Base-by-base conservation (phyloP, 1,140 invertebrate species). In the Drosophila erecta region DNA sequence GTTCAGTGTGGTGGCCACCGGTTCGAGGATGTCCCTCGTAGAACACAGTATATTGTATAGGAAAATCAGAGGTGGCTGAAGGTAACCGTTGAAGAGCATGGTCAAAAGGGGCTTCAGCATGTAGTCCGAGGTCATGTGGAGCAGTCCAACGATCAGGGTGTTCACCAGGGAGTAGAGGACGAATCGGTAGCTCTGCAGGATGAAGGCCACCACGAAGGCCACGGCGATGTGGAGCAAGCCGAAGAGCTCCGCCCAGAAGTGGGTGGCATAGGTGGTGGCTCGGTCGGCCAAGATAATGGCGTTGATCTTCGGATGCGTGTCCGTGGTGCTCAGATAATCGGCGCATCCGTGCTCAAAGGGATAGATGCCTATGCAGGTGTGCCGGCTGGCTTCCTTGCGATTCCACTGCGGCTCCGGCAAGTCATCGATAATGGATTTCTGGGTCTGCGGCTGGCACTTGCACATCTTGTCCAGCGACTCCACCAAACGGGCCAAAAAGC, bases 181-280 rank as follows among this genome's bases (percentile, higher is more conserved):
- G 60, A 95, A 95, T 15, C 91, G 74, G 44, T 92, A 92, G 3
- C 94, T 76, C 78, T 95, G 95, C 17, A 95, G 86, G 24, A 95
- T 74, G 67, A 95, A 95, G n/a, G 94, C 92, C 1, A 94, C 94
- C 8, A 94, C 59, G 70, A 95, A 95, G 3, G 94, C 93, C 20
- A 94, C 93, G 33, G 92, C 93, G 41, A 95, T 94, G 70, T 95
- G 94, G 30, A 95, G 78, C 2, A 93, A 92, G 2, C 95, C 95
- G 71, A 95, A 95, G 65, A 95, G 93, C 80, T 95, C 94, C 3
- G 95, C 94, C 95, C 95, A 95, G 71, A 95, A 95, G 60, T 93
- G 92, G 0, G 93, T 95, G 4, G 94, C 94, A 61, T 93, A 93
- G 50, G 92, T 90, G 62, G 94, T 94, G 1, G 94, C 94, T 69